Evolutionary conservation across 92 coral and sea anemone species (phyloP), one percentile per base, ranked within the genome.

Genomic region (Muricea muricata): DNA sequence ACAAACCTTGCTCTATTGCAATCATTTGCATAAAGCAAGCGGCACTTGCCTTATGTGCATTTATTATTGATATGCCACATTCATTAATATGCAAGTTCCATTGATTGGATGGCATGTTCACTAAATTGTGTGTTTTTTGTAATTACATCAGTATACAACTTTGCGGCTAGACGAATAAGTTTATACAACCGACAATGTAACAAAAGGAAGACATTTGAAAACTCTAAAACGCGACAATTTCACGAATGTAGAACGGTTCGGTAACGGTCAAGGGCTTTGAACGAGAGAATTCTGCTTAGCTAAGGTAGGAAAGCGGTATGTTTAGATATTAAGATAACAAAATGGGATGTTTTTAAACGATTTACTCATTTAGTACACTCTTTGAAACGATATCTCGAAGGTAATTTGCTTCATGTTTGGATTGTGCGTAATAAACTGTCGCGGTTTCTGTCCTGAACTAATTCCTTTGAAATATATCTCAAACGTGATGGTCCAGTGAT

Each of bases 271-370:
- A 30, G 1, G 30, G 4, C 30, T 63, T 39, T 9, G 15, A 63
- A 63, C 30, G 37, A 63, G 30, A 26, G 18, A 32, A 28, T 26
- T 14, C 11, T 30, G 21, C 37, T 26, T 15, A 63, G 30, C 30
- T 63, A 63, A 63, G 70, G 35, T 63, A 63, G 70, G 34, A 24
- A 60, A 60, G 60, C 60, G 29, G 25, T 21, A 20, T 57, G 25
- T 6, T 0, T 57, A 20, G 31, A 57, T 45, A 8, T 45, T 45
- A 9, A 45, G 50, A 45, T 45, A 45, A 45, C 14, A 8, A 45
- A 45, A 45, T 12, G 50, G 1, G 9, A 2, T 45, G 50, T 45
- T 45, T 45, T 17, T 1, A 8, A 9, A 52, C 60, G 60, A 52
- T 20, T 1, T 52, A 52, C 4, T 25, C 20, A 1, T 18, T 6